Evolutionary conservation across 2,888 invertebrate genomes (phyloP).

Genomic region (Epicampocera succincta): DNA sequence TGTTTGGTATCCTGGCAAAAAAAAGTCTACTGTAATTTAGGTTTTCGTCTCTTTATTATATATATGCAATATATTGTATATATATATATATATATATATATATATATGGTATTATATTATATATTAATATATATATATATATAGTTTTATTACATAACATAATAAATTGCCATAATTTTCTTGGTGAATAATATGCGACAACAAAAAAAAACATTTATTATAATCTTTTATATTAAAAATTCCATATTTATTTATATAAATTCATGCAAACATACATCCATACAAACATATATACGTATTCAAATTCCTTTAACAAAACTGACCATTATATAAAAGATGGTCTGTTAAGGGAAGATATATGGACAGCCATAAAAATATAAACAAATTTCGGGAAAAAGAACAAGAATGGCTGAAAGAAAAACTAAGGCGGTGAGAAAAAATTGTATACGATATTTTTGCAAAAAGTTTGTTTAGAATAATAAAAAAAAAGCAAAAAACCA

Average conservation of each 20-base stretch:
- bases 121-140: too few relatives aligned
- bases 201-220: background rate
- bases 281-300: background rate
- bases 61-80: too few relatives aligned
- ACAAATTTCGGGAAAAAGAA: conserved; percentile 6
- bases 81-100: too few relatives aligned
- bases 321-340: conserved; percentile 37
- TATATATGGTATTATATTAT: too few relatives aligned
- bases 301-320: conserved; percentile 13
- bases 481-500: too few relatives aligned
- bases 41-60: too few relatives aligned
- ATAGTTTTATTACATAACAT: background rate
- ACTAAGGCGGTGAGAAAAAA: background rate
- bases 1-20: too few relatives aligned
- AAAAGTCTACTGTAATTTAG: too few relatives aligned
- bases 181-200: background rate
- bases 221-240: too few relatives aligned
- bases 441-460: too few relatives aligned
- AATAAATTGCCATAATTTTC: background rate
- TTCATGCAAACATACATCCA: background rate
- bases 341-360: background rate
- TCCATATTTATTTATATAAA: background rate
- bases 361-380: conserved; percentile 10
- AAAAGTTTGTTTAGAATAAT: too few relatives aligned
- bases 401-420: background rate